Base-by-base conservation (phyloP, 2,113 vertebrate species). In the Notarius lentiginosus region DNA sequence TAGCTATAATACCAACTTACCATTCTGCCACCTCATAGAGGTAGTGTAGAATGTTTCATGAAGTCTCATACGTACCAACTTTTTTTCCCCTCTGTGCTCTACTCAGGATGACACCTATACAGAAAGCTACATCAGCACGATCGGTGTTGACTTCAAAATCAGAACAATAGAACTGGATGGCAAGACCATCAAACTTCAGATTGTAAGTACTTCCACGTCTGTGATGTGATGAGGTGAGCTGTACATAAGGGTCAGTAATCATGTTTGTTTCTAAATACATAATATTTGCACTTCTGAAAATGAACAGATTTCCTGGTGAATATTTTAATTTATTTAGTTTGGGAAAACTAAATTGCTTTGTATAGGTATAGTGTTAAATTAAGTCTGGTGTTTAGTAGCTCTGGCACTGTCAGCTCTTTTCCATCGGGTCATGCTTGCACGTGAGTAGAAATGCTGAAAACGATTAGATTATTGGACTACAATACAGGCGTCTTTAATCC, bases 91-190 rank as follows among this genome's bases (percentile, higher is more conserved):
- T 56, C 15, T n/a, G 10, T 30, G 11, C 58, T 18, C 7, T 92
- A 79, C 83, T 87, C 89, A 99, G 98, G 98, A 99, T 95, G 98
- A 99, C 93, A 99, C 97, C 1, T 99, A 98, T 90, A 99, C 98
- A 93, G 98, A 99, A 95, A 99, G 98, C 93, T 99, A 99, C 92
- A 99, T 99, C 95, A 99, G 98, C 93, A 99, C 98, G 87, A 99
- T 99, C 90, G 98, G 98, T 79, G 98, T 99, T 94, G 98, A 99
- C 95, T 99, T 99, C 94, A 99, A 99, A 96, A 99, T 99, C 95
- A 96, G 98, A 95, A 99, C 98, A 93, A 99, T 99, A 95, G 98
- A 99, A 91, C 94, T 99, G 95, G 98, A 99, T 87, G 98, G 97
- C 63, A 99, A 99, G 95, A 99, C 98, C 91, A 99, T 99, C 94